phyloP scores from a whole-genome alignment of 2,113 vertebrate genomes.

The Microcebus murinus region DNA sequence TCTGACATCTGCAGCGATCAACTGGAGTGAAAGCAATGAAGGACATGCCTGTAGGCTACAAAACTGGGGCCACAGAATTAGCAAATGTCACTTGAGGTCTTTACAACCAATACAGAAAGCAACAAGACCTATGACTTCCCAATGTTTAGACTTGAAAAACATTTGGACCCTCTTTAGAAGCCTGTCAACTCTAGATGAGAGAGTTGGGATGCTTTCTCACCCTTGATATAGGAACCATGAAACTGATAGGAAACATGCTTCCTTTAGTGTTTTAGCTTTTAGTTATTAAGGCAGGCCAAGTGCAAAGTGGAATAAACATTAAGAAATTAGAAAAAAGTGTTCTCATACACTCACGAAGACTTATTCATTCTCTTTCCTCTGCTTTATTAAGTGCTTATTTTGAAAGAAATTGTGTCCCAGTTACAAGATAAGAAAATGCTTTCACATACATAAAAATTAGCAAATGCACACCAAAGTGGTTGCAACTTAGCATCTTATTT shows the following conservation, averaged over 20 bases:
- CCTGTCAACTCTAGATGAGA: background rate
- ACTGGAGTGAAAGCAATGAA: background rate
- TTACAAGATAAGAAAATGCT: conserved; percentile 4
- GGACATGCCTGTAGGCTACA: background rate
- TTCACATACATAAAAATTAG: background rate
- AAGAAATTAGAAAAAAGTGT: background rate
- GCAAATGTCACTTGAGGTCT: background rate
- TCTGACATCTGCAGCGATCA: background rate
- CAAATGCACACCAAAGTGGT: background rate
- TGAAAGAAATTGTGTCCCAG: background rate
- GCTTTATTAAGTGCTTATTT: background rate
- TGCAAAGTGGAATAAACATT: background rate
- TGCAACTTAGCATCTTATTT: background rate
- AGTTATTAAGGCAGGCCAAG: background rate
- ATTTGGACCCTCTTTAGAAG: background rate
- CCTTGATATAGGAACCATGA: background rate
- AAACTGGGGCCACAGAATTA: background rate
- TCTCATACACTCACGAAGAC: background rate
- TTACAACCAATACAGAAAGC: background rate
- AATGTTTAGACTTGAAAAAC: background rate
- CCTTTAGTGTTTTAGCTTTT: background rate
- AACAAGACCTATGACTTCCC: background rate
- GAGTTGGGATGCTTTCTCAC: background rate
- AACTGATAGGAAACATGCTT: background rate
- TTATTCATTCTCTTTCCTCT: background rate